A percentile compares a stretch with the other conserved stretches of the same genome.
Conservation (phyloP, 2,113 vertebrate species). For the Archilochus colubris region DNA sequence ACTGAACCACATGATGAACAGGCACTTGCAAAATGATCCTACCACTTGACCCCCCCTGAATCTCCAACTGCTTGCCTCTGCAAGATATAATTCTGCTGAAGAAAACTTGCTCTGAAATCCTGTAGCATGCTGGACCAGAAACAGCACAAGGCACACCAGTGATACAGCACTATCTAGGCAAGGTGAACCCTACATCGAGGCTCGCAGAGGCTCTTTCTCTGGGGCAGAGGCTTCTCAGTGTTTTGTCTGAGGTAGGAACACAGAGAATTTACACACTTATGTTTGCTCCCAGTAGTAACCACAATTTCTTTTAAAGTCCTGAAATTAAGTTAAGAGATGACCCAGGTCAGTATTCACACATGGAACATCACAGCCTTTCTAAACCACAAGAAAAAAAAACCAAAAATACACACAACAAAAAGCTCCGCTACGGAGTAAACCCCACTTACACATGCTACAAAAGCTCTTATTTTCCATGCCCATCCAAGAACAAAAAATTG, state of each 20-base stretch:
- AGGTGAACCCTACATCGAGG: not conserved
- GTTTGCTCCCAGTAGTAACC: not conserved
- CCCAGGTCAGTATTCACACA: not conserved
- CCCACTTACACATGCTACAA: not conserved
- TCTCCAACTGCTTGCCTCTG: accelerated
- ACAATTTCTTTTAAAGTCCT: constrained; percentile 9
- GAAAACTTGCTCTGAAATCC: not conserved
- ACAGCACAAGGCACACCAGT: not conserved
- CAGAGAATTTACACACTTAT: not conserved
- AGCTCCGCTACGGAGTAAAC: constrained; percentile 5
- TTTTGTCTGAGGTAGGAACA: not conserved
- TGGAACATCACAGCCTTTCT: not conserved
- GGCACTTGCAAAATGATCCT: not conserved
- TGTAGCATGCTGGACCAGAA: not conserved
- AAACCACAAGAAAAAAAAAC: not conserved
- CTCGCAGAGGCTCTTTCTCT: not conserved
- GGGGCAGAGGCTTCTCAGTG: not conserved
- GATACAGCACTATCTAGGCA: not conserved
- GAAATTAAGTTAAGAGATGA: not conserved
- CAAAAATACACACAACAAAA: not conserved
- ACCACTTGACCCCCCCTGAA: not conserved
- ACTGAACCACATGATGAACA: accelerated
- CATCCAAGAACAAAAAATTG: constrained; percentile 12
- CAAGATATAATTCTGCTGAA: not conserved
- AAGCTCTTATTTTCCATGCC: not conserved